Conservation (phyloP, 53 echinoderm and acorn worm genomes). For the Mesocentrotus franciscanus region DNA sequence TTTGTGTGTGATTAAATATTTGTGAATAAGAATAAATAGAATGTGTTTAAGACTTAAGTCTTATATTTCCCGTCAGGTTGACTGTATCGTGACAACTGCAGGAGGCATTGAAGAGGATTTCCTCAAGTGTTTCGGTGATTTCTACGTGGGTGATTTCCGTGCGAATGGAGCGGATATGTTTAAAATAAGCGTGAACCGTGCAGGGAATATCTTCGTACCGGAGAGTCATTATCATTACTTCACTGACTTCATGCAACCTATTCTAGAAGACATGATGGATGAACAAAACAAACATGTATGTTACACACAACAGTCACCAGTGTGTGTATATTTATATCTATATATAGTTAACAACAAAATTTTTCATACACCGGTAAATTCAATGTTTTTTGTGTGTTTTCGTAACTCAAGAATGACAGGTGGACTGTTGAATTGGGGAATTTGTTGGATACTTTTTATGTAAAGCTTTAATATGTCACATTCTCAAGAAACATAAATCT, state of each 20-base stretch:
- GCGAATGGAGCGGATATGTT: neutral
- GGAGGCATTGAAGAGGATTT: slow-evolving; percentile 61
- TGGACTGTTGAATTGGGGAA: too few relatives aligned
- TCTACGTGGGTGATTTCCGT: slow-evolving; percentile 39
- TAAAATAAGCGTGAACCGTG: neutral
- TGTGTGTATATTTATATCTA: too few relatives aligned
- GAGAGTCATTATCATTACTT: slow-evolving; percentile 28
- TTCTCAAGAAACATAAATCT: too few relatives aligned
- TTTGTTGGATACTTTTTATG: too few relatives aligned
- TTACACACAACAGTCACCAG: neutral
- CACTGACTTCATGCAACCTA: slow-evolving; percentile 46
- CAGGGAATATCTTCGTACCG: slow-evolving; percentile 48
- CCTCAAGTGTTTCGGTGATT: slow-evolving; percentile 51
- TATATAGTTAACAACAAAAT: too few relatives aligned
- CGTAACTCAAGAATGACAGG: too few relatives aligned
- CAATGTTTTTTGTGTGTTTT: too few relatives aligned
- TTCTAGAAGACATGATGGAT: slow-evolving; percentile 43
- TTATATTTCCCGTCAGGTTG: neutral
- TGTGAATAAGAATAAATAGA: too few relatives aligned
- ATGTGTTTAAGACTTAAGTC: too few relatives aligned
- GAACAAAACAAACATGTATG: slow-evolving; percentile 56
- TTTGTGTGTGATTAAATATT: too few relatives aligned
- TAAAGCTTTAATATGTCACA: too few relatives aligned
- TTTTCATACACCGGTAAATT: too few relatives aligned
- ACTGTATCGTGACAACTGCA: slow-evolving; percentile 57